Evolutionary conservation across 1,140 invertebrate genomes (phyloP).

Genomic region (Geopemphigus sp.): DNA sequence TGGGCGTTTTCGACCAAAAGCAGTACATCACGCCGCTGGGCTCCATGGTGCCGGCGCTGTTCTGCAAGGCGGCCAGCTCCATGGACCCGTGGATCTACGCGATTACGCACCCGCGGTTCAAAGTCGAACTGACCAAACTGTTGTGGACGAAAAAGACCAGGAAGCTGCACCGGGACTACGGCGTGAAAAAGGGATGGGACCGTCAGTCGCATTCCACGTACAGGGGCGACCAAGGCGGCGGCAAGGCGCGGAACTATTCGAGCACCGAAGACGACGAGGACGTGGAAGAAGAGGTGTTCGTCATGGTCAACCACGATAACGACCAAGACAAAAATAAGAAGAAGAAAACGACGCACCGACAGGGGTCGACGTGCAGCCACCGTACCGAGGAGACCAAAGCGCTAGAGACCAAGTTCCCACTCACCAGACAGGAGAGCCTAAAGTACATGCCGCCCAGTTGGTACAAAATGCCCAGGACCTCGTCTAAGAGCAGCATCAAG

Average conservation of each 20-base stretch:
- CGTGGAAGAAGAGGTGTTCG: slow-evolving; percentile 25
- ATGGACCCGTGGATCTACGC: slow-evolving; percentile 75
- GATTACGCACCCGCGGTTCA: slow-evolving; percentile 68
- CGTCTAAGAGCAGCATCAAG: slow-evolving; percentile 31
- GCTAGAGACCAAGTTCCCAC: slow-evolving; percentile 26
- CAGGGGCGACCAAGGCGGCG: not conserved
- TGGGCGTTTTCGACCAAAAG: slow-evolving; percentile 67
- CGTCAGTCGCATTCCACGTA: not conserved
- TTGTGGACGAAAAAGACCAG: not conserved
- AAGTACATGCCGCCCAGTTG: slow-evolving; percentile 38
- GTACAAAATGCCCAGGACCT: slow-evolving; percentile 11
- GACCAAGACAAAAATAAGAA: no score
- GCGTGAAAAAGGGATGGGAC: not conserved
- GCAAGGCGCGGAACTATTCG: not conserved
- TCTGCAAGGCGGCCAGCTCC: slow-evolving; percentile 72
- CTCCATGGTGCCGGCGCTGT: slow-evolving; percentile 74
- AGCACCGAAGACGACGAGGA: slow-evolving; percentile 28
- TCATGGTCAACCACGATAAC: not conserved
- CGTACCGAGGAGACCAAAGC: slow-evolving; percentile 26
- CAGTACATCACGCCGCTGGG: slow-evolving; percentile 64
- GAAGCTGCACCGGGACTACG: slow-evolving; percentile 18
- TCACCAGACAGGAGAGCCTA: slow-evolving; percentile 20
- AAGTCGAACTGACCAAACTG: slow-evolving; percentile 58
- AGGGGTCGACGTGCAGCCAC: slow-evolving; percentile 33
- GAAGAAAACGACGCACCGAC: not conserved